These are phyloP conservation scores for Tridacna gigas DNA, from an alignment of 2,888 invertebrate genomes.

Conservation along the genomic window DNA sequence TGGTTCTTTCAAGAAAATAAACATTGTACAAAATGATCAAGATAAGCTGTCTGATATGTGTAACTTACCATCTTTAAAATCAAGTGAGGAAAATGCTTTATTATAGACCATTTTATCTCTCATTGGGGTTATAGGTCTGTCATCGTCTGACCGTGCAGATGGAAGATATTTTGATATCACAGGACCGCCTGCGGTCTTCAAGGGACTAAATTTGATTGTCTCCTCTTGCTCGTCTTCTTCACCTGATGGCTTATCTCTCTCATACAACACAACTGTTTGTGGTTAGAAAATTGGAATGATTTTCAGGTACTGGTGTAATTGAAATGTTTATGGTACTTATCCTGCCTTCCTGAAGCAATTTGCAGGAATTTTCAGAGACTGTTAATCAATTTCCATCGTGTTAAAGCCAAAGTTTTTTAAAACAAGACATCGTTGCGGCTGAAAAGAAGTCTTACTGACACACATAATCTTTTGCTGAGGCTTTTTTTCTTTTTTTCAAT, in stretches of 20 bases:
- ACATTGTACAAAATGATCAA: too few relatives aligned
- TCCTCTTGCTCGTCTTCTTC: slow-evolving; percentile 57
- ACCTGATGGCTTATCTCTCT: slow-evolving; percentile 61
- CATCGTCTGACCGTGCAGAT: slow-evolving; percentile 76
- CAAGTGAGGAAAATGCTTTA: slow-evolving; percentile 79
- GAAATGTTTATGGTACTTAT: too few relatives aligned
- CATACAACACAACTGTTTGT: slow-evolving; percentile 64
- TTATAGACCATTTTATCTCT: slow-evolving; percentile 83
- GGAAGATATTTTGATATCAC: slow-evolving; percentile 51
- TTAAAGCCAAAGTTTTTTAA: too few relatives aligned
- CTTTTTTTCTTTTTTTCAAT: too few relatives aligned
- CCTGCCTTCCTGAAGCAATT: too few relatives aligned
- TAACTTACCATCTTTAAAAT: slow-evolving; percentile 83
- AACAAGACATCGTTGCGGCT: too few relatives aligned
- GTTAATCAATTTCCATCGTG: too few relatives aligned
- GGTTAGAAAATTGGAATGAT: slow-evolving; percentile 10
- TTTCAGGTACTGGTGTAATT: neutral
- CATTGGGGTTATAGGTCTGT: slow-evolving; percentile 84
- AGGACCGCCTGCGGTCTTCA: slow-evolving; percentile 63
- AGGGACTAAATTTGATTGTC: slow-evolving; percentile 61
- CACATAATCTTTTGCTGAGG: too few relatives aligned
- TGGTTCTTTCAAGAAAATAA: too few relatives aligned
- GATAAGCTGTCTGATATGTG: neutral
- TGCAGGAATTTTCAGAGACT: too few relatives aligned
- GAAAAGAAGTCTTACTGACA: too few relatives aligned